These are phyloP conservation scores for Monochamus alternatus DNA, from an alignment of 2,888 invertebrate species.

Conservation along the genomic window DNA sequence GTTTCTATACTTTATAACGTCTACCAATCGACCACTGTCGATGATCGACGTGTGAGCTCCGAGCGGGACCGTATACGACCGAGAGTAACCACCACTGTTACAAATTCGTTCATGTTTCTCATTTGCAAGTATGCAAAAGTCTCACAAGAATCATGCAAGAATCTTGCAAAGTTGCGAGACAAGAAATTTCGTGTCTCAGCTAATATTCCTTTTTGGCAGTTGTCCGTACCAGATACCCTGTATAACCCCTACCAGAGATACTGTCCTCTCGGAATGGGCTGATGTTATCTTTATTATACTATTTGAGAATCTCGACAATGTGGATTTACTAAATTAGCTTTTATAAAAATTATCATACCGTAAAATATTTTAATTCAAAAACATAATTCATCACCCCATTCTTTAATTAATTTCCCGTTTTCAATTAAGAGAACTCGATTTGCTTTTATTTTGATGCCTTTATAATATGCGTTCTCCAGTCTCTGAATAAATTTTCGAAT, in stretches of 20 bases:
- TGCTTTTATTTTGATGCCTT: slow-evolving; percentile 42
- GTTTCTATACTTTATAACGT: too few species aligned
- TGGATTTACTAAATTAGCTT: slow-evolving; percentile 55
- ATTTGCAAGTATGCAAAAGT: too few species aligned
- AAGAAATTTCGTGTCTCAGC: too few species aligned
- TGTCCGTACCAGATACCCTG: slow-evolving; percentile 37
- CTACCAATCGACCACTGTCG: too few species aligned
- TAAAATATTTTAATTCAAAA: slow-evolving; percentile 52
- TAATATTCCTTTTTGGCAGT: background rate
- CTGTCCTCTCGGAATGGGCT: slow-evolving; percentile 60
- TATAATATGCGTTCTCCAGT: slow-evolving; percentile 35
- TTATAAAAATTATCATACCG: slow-evolving; percentile 51
- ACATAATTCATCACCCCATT: slow-evolving; percentile 51
- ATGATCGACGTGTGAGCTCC: too few species aligned
- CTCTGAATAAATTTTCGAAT: slow-evolving; percentile 38
- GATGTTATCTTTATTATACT: slow-evolving; percentile 64
- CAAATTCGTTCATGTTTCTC: too few species aligned
- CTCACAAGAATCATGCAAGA: too few species aligned
- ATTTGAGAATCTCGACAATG: slow-evolving; percentile 55
- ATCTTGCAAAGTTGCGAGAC: too few species aligned
- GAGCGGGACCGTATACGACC: too few species aligned
- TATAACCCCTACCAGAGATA: slow-evolving; percentile 53
- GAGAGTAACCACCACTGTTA: too few species aligned
- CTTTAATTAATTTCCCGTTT: slow-evolving; percentile 49
- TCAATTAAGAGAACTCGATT: slow-evolving; percentile 44